A percentile compares a stretch with the other conserved stretches of the same genome.
phyloP scores from a whole-genome alignment of 2,888 invertebrate genomes.

The Cerastis leucographa region DNA sequence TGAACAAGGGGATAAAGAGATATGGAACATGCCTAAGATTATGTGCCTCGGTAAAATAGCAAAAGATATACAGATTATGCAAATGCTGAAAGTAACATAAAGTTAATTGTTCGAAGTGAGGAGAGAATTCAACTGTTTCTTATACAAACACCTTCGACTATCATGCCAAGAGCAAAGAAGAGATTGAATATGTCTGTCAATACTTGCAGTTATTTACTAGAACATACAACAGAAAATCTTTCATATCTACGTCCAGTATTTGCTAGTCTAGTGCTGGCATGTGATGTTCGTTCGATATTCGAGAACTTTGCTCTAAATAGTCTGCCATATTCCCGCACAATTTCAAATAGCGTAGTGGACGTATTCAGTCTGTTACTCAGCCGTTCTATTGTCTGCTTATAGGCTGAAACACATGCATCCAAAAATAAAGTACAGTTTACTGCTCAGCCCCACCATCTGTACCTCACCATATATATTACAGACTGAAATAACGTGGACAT shows the following conservation, averaged over 20 bases:
- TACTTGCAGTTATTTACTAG: conserved; percentile 49
- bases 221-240: conserved; percentile 46
- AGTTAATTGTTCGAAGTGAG: conserved; percentile 19
- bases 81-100: conserved; percentile 14
- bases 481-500: conserved; percentile 25
- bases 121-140: conserved; percentile 21
- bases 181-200: conserved; percentile 56
- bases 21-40: conserved; percentile 23
- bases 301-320: conserved; percentile 50
- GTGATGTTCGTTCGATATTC: conserved; percentile 46
- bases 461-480: conserved; percentile 39
- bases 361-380: conserved; percentile 39
- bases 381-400: conserved; percentile 50
- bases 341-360: conserved; percentile 20
- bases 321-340: conserved; percentile 21
- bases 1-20: conserved; percentile 43
- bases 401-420: conserved; percentile 39
- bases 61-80: conserved; percentile 2
- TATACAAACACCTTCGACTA: conserved; percentile 35
- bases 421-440: conserved; percentile 55
- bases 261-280: conserved; percentile 37
- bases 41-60: conserved; percentile 14
- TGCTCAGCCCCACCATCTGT: conserved; percentile 31
- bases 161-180: conserved; percentile 25
- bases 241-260: conserved; percentile 46